Base-by-base conservation (phyloP, 2,888 invertebrate genomes). In the Clivina fossor region DNA sequence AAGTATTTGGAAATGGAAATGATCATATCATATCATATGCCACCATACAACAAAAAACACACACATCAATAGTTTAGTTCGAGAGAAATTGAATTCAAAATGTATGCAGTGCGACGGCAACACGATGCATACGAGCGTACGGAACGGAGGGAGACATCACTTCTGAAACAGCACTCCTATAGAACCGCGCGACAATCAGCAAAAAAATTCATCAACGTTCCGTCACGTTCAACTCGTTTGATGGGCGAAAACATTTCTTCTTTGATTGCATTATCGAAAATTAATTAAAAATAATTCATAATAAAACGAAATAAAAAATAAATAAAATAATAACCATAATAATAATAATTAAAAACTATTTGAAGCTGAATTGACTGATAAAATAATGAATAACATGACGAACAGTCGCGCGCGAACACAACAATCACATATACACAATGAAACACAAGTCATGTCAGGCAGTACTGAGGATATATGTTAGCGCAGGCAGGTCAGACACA, bases 401-500 rank as follows among this genome's bases (percentile, higher is more conserved):
- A 62, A 65, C 65, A 66, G 62, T 61, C 68, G 67, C 69, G 69
- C 70, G 70, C 67, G 68, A 65, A 70, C 71, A 72, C 71, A 71
- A 68, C 70, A 71, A 69, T 70, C 70, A 72, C 71, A 69, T 72
- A 71, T 70, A 72, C 72, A 73, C 71, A 71, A 71, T 69, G 68
- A 71, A 68, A 72, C 71, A 73, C 68, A 68, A 63, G 63, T 69
- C 68, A 70, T 48, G 35, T 71, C 73, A 73, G 73, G 74, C 73
- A 73, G 71, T 72, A 72, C 68, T 73, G 71, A 73, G 69, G 71
- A 71, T 72, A 67, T 71, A 71, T 55, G 70, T 70, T 71, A 73
- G 73, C 73, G 73, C 74, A 74, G 73, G 74, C 74, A 74, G 72
- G 73, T 73, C 73, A 74, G 74, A 74, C 74, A 74, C 73, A 70